Evolutionary conservation across 2,888 invertebrate species (phyloP).

Genomic region (Anoplius nigerrimus): DNA sequence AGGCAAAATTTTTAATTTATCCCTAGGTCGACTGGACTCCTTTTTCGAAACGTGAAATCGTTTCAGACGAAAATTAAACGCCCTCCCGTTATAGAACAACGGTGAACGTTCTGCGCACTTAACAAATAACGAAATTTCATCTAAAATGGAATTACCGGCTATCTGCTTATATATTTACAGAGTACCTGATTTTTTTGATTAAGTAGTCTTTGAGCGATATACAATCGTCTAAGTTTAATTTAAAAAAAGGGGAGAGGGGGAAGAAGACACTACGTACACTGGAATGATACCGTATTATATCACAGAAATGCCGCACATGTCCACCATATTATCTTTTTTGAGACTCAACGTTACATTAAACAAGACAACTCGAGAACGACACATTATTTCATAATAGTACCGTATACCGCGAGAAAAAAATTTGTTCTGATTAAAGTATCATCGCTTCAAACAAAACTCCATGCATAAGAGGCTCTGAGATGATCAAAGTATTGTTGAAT

Average conservation of each 20-base stretch:
- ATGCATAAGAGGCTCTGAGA: background rate
- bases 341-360: conserved; percentile 10
- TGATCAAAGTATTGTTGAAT: background rate
- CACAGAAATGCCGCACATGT: conserved; percentile 50
- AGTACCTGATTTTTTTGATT: conserved; percentile 38
- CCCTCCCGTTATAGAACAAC: conserved; percentile 15
- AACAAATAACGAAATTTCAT: background rate
- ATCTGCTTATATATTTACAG: conserved; percentile 31
- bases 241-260: too few relatives aligned
- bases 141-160: conserved; percentile 1
- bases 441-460: background rate
- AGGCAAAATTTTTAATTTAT: conserved; percentile 24
- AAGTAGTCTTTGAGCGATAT: conserved; percentile 48
- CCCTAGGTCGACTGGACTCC: background rate
- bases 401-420: background rate
- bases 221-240: conserved; percentile 31
- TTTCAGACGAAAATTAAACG: too few relatives aligned
- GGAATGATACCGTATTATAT: conserved; percentile 57
- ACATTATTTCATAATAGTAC: background rate
- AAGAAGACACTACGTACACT: conserved; percentile 46
- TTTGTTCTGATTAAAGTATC: too few relatives aligned
- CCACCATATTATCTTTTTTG: conserved; percentile 15
- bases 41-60: conserved; percentile 3
- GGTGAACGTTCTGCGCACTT: background rate
- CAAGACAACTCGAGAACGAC: background rate